Evolutionary conservation across 1,140 invertebrate genomes (phyloP).

Genomic region (Sminthurides bifidus): DNA sequence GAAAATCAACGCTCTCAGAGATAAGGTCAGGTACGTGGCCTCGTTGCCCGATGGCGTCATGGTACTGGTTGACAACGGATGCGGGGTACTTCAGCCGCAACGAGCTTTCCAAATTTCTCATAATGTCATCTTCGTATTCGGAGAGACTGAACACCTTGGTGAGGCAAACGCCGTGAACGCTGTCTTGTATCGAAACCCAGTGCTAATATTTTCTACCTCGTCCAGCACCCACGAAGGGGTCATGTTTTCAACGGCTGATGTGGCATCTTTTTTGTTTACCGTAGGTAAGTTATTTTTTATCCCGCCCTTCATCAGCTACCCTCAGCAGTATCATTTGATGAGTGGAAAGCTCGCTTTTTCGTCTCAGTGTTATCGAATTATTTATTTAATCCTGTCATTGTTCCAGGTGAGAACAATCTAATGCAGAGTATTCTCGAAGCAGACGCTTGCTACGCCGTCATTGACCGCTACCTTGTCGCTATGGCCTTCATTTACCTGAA

Average conservation of each 20-base stretch:
- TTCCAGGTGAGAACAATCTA: neutral
- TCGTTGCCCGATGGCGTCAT: neutral
- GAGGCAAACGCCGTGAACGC: neutral
- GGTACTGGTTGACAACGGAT: neutral
- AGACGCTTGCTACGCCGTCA: neutral
- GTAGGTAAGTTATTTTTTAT: constrained; percentile 5
- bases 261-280: neutral
- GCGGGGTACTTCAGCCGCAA: neutral
- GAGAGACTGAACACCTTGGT: neutral
- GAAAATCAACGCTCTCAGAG: too few relatives aligned
- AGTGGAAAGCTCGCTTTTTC: neutral
- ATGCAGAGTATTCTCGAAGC: neutral
- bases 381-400: neutral
- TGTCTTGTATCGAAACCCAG: constrained; percentile 1
- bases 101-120: neutral
- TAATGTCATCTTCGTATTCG: constrained; percentile 3
- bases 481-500: constrained; percentile 5
- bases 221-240: neutral
- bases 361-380: neutral
- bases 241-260: neutral
- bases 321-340: neutral
- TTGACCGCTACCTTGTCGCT: neutral
- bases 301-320: neutral
- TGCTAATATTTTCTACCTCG: neutral
- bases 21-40: too few relatives aligned